Evolutionary conservation across 2,888 invertebrate genomes (phyloP), one percentile per base, ranked within the genome.

Genomic region (Platycnemis pennipes): DNA sequence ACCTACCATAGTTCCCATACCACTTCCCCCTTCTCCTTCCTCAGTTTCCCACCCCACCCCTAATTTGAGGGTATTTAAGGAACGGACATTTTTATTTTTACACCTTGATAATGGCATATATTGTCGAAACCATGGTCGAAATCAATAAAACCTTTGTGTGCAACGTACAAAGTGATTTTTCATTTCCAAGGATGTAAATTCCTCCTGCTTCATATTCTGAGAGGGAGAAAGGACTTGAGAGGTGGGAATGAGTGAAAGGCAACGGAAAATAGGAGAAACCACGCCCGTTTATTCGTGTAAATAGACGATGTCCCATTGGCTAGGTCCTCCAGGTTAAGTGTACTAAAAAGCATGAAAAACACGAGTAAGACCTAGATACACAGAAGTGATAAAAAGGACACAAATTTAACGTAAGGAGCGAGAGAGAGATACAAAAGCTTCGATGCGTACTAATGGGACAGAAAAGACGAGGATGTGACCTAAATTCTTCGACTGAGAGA

Each of bases 341-440:
- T 77, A 77, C 77, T 77, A 77, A 77, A 77, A 77, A 77, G 77
- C 37, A 77, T 37, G 77, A 77, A 37, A 77, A 77, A 77, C 77
- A 77, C 77, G 13, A 3, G 31, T 13, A 37, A 26, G 77, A 77
- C 77, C 77, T 16, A 37, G 77, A 77, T 77, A 77, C 77, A 37
- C 77, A 31, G 77, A 22, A 26, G 0, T 16, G 37, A 77, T 26
- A 77, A 77, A 77, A 77, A 77, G 77, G 16, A 16, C 2, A 7
- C 77, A 1, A 13, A 26, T 22, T n/a, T 63, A 26, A n/a, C n/a
- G 77, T 37, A 13, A 8, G 77, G 37, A 77, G 77, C 77, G 77
- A 13, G 37, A 5, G 37, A n/a, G 5, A 63, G 77, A 77, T 37
- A 11, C 13, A 31, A 77, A 77, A 77, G 77, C 77, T 77, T 1